Evolutionary conservation across 2,888 invertebrate genomes (phyloP).

Genomic region (Tubulanus polymorphus): DNA sequence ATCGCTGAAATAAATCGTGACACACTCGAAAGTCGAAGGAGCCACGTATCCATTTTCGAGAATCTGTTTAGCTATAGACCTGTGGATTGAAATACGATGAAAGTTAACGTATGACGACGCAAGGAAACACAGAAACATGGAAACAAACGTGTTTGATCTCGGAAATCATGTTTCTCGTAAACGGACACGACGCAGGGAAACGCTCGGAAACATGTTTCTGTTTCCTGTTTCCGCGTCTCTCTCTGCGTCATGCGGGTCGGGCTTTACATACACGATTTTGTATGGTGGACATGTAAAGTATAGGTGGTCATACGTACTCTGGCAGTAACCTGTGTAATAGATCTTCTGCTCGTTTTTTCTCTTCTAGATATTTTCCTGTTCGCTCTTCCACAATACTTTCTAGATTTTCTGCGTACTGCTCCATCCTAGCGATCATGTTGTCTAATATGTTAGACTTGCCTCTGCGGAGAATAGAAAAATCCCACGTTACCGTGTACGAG

Average conservation of each 20-base stretch:
- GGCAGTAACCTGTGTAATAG: conserved; percentile 91
- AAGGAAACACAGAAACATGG: too few species aligned
- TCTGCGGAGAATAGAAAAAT: conserved; percentile 7
- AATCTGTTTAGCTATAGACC: conserved; percentile 18
- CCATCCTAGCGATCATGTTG: conserved; percentile 88
- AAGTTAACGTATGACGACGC: too few species aligned
- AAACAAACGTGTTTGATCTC: too few species aligned
- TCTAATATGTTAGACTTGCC: conserved; percentile 68
- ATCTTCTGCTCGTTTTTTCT: conserved; percentile 94
- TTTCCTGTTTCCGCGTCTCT: too few species aligned
- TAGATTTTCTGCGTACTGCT: conserved; percentile 95
- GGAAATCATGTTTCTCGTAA: too few species aligned
- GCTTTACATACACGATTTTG: too few species aligned
- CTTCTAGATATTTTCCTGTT: conserved; percentile 91
- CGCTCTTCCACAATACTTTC: conserved; percentile 91
- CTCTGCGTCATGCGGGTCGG: too few species aligned
- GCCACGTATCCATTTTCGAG: conserved; percentile 12
- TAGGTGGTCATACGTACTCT: conserved; percentile 66
- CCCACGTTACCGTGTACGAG: too few species aligned
- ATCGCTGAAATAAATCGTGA: conserved; percentile 18
- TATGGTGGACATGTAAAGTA: too few species aligned
- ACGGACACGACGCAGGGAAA: too few species aligned
- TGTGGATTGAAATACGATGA: too few species aligned
- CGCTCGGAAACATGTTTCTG: too few species aligned
- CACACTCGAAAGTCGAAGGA: conserved; percentile 14